Percentiles rank a stretch among this genome's conserved stretches.
These are phyloP conservation scores for Cheilosia pagana DNA, from an alignment of 2,888 invertebrate species.

Conservation along the genomic window DNA sequence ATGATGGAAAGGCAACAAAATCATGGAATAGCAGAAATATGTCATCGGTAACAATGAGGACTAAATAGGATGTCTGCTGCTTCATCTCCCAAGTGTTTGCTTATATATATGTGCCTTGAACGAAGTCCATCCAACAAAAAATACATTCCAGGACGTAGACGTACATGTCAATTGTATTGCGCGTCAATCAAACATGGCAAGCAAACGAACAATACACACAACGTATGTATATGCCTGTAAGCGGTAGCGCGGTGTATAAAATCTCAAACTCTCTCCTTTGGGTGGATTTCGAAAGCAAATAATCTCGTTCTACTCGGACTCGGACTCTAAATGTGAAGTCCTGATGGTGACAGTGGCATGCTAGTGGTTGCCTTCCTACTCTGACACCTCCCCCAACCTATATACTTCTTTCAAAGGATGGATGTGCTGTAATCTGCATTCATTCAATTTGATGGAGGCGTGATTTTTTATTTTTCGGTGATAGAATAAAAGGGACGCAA, in stretches of 20 bases:
- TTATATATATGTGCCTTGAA: not conserved
- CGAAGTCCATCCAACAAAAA: too few species aligned
- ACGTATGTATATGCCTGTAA: not conserved
- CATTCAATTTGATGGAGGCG: conserved; percentile 1
- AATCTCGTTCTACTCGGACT: not conserved
- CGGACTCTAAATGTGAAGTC: too few species aligned
- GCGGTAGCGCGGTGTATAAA: not conserved
- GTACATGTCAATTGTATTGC: too few species aligned
- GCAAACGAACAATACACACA: not conserved
- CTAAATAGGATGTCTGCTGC: not conserved
- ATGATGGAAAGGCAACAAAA: not conserved
- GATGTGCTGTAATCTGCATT: conserved; percentile 7
- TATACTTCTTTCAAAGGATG: not conserved
- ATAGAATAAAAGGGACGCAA: not conserved
- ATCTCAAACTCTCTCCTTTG: not conserved
- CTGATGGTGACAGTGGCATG: too few species aligned
- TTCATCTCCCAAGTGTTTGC: not conserved
- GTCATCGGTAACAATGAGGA: not conserved
- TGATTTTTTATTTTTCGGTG: conserved; percentile 1
- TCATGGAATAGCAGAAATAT: conserved; percentile 7
- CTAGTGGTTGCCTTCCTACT: too few species aligned
- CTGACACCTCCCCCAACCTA: not conserved
- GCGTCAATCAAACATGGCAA: not conserved
- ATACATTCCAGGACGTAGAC: too few species aligned
- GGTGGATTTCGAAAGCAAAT: conserved; percentile 9